A percentile compares a stretch with the other conserved stretches of the same genome.
Evolutionary conservation across 2,888 invertebrate genomes (phyloP).

Genomic region (Cheilosia vernalis): DNA sequence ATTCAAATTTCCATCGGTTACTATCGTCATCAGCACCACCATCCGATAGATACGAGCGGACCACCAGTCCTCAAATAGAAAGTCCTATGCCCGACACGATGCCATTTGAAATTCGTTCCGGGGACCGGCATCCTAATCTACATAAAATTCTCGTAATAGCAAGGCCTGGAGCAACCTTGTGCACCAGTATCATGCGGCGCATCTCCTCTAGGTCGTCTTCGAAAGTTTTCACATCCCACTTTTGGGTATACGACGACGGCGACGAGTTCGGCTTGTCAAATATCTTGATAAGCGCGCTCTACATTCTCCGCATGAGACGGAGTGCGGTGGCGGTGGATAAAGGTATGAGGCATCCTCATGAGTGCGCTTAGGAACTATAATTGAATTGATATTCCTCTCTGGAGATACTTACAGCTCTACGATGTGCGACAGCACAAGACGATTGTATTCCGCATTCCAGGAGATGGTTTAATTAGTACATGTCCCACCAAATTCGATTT

Average conservation of each 20-base stretch:
- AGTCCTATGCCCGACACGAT: constrained; percentile 46
- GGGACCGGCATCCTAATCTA: constrained; percentile 64
- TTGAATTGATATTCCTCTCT: constrained; percentile 65
- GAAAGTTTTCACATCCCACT: constrained; percentile 49
- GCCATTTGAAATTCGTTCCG: constrained; percentile 41
- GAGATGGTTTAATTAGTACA: constrained; percentile 65
- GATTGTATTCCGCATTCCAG: constrained; percentile 57
- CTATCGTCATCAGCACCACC: constrained; percentile 15
- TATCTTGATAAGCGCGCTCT: constrained; percentile 70
- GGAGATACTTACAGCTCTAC: constrained; percentile 30
- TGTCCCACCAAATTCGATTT: constrained; percentile 69
- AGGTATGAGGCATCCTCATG: constrained; percentile 40
- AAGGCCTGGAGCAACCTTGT: constrained; percentile 57
- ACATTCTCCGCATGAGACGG: constrained; percentile 27
- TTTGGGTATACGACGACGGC: constrained; percentile 9
- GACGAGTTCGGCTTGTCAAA: constrained; percentile 49
- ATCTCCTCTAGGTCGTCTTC: constrained; percentile 64
- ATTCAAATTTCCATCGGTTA: constrained; percentile 62
- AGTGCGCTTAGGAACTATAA: constrained; percentile 59
- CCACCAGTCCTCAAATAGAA: constrained; percentile 54
- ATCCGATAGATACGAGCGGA: constrained; percentile 31
- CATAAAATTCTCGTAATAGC: constrained; percentile 68
- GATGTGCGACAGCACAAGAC: constrained; percentile 14
- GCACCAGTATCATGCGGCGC: constrained; percentile 50
- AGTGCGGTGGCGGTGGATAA: not conserved